Evolutionary conservation across 2,797 vertebrate genomes (phyloP).

Genomic region (Synaphobranchus kaupii): DNA sequence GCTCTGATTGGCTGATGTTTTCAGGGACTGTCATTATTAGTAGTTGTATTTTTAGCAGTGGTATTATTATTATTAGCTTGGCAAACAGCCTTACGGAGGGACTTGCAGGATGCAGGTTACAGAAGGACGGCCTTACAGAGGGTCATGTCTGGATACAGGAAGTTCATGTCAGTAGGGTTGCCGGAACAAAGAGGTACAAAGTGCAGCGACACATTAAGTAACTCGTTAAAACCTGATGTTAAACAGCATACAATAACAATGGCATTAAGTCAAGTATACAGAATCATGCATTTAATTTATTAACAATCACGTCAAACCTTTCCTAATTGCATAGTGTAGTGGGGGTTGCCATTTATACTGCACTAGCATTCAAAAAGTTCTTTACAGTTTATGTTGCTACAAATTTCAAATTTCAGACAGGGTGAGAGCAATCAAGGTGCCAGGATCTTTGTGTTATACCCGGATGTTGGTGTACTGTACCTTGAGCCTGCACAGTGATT

Average conservation of each 20-base stretch:
- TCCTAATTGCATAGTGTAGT: not conserved
- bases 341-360: not conserved
- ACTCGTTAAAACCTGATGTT: not conserved
- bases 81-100: not conserved
- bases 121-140: not conserved
- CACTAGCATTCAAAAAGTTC: not conserved
- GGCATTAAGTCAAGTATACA: not conserved
- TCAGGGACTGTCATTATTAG: not conserved
- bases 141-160: not conserved
- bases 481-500: not conserved
- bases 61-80: not conserved
- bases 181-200: not conserved
- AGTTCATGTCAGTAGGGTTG: not conserved
- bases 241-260: not conserved
- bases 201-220: not conserved
- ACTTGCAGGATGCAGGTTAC: not conserved
- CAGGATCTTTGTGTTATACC: not conserved
- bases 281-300: not conserved
- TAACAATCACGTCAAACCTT: not conserved
- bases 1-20: not conserved
- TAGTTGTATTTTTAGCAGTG: not conserved
- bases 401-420: not conserved
- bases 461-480: not conserved
- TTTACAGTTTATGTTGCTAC: not conserved
- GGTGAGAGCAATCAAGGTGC: not conserved